Conservation (phyloP, 2,113 vertebrate genomes). For the Labrus mixtus region DNA sequence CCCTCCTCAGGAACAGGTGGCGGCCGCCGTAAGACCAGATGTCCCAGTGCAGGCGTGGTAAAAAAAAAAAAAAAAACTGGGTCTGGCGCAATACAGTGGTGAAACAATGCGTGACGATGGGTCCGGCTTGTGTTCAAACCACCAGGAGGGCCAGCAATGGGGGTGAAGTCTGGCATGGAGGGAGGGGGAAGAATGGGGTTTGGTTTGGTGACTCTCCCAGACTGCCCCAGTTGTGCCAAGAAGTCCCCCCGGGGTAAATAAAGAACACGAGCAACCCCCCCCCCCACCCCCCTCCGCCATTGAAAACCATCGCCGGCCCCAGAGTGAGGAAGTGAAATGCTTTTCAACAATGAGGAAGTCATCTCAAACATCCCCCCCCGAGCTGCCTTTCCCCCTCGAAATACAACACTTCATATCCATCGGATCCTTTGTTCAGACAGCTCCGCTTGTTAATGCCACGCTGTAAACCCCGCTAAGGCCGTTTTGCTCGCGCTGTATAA, state of each 20-base stretch:
- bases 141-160: constrained; percentile 40
- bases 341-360: constrained; percentile 63
- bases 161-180: constrained; percentile 36
- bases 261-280: constrained; percentile 32
- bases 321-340: constrained; percentile 66
- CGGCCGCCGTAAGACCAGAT: constrained; percentile 76
- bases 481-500: constrained; percentile 84
- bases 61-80: too few species aligned
- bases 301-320: constrained; percentile 42
- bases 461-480: constrained; percentile 72
- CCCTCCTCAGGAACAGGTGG: constrained; percentile 79
- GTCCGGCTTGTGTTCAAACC: constrained; percentile 71
- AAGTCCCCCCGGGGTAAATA: constrained; percentile 20
- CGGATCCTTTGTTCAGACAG: constrained; percentile 75
- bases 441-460: constrained; percentile 75
- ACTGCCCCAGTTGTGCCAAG: constrained; percentile 46
- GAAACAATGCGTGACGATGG: constrained; percentile 79
- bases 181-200: constrained; percentile 3
- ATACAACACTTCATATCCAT: constrained; percentile 59
- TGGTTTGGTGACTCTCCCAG: constrained; percentile 23
- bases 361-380: constrained; percentile 69
- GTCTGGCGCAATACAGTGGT: constrained; percentile 72
- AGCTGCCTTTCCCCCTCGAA: constrained; percentile 44
- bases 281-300: too few species aligned
- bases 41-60: constrained; percentile 74